Conservation (phyloP, 2,888 invertebrate species). For the Brenthis daphne region DNA sequence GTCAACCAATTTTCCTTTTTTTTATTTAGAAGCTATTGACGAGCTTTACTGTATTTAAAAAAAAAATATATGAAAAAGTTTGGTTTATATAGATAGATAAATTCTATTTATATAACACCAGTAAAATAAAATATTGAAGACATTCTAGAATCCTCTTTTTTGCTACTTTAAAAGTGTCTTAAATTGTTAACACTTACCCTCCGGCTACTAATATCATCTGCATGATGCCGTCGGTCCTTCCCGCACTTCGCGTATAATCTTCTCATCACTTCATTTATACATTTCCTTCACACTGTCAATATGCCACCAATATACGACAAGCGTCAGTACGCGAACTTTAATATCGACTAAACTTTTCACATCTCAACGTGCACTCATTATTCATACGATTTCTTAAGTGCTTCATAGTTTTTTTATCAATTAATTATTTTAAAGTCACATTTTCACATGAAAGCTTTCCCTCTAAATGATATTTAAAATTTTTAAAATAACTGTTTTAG, state of each 20-base stretch:
- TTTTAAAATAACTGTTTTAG: not conserved
- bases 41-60: too few relatives aligned
- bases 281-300: not conserved
- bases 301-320: not conserved
- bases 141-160: not conserved
- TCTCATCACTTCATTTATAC: constrained; percentile 19
- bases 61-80: too few relatives aligned
- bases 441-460: constrained; percentile 4
- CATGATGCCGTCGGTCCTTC: constrained; percentile 58
- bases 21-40: too few relatives aligned
- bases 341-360: not conserved
- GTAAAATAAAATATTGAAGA: not conserved
- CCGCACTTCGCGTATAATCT: constrained; percentile 10
- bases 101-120: too few relatives aligned
- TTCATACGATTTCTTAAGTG: not conserved
- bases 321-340: not conserved
- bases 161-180: not conserved
- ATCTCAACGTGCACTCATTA: not conserved
- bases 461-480: too few relatives aligned
- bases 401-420: not conserved
- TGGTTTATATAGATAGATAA: too few relatives aligned
- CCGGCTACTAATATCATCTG: constrained; percentile 82
- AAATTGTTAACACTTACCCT: constrained; percentile 34
- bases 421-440: constrained; percentile 1
- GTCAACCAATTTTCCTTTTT: too few relatives aligned